Conservation (phyloP, 2,888 invertebrate species). For the Epirrhoe alternata region DNA sequence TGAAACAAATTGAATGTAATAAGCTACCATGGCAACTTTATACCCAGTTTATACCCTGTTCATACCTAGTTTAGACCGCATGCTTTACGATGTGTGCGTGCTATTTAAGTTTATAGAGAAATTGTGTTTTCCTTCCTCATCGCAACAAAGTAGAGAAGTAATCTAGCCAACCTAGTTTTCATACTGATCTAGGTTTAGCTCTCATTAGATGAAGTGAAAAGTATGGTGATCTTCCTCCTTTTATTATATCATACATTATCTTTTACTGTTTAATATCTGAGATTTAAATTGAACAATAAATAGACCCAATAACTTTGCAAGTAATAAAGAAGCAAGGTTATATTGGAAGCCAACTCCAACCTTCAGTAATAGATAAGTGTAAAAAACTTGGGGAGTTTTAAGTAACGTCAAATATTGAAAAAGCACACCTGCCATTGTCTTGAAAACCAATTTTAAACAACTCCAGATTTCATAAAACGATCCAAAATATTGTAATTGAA, state of each 20-base stretch:
- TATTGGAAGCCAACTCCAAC: constrained; percentile 8
- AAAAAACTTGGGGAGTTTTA: constrained; percentile 20
- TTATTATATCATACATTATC: background rate
- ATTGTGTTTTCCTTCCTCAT: constrained; percentile 43
- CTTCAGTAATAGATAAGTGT: constrained; percentile 10
- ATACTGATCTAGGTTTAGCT: constrained; percentile 19
- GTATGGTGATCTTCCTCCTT: background rate
- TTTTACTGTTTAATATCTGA: background rate
- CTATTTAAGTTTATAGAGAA: constrained; percentile 69
- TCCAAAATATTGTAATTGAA: constrained; percentile 73
- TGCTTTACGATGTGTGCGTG: constrained; percentile 70
- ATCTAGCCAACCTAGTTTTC: constrained; percentile 28
- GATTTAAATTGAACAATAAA: constrained; percentile 4
- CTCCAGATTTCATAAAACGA: constrained; percentile 55
- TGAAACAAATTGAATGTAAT: constrained; percentile 76
- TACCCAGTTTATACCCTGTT: constrained; percentile 49
- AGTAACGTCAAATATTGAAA: constrained; percentile 34
- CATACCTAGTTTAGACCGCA: constrained; percentile 61
- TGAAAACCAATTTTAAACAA: constrained; percentile 50
- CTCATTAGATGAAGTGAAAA: background rate
- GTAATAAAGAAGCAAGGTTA: constrained; percentile 1
- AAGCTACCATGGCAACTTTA: constrained; percentile 34
- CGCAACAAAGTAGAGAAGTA: constrained; percentile 31
- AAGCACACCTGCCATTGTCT: constrained; percentile 44
- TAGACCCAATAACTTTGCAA: background rate